Evolutionary conservation across 2,888 invertebrate species (phyloP).

Genomic region (Thecocarcelia acutangulata): DNA sequence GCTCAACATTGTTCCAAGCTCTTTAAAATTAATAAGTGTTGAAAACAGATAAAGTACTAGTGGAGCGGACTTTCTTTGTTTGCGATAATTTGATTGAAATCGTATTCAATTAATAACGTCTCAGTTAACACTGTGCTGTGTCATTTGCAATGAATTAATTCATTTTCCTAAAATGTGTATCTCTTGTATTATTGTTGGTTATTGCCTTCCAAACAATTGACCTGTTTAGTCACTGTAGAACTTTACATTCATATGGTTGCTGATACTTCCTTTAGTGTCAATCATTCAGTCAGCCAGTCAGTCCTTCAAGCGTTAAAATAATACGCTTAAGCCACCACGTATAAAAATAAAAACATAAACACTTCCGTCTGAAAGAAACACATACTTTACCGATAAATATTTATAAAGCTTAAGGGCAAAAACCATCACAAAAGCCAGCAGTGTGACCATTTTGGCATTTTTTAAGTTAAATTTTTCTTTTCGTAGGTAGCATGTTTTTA

Average conservation of each 20-base stretch:
- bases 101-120: too few species aligned
- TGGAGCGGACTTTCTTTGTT: too few species aligned
- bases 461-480: too few species aligned
- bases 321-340: conserved; percentile 7
- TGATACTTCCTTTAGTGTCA: not conserved
- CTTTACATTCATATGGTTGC: not conserved
- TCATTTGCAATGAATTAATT: too few species aligned
- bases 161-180: not conserved
- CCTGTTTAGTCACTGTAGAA: not conserved
- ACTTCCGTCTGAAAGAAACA: not conserved
- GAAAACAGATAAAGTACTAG: too few species aligned
- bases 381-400: not conserved
- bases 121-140: too few species aligned
- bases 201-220: conserved; percentile 14
- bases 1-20: too few species aligned
- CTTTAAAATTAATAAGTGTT: too few species aligned
- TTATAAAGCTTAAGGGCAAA: not conserved
- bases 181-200: not conserved
- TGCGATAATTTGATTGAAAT: not conserved
- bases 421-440: not conserved
- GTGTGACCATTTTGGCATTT: too few species aligned
- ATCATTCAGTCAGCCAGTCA: not conserved
- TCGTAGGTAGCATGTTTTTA: too few species aligned
- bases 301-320: not conserved
- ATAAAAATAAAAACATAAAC: not conserved